A percentile compares a stretch with the other conserved stretches of the same genome.
Conservation (phyloP, 2,888 invertebrate species). For the Drosophila gaucha region DNA sequence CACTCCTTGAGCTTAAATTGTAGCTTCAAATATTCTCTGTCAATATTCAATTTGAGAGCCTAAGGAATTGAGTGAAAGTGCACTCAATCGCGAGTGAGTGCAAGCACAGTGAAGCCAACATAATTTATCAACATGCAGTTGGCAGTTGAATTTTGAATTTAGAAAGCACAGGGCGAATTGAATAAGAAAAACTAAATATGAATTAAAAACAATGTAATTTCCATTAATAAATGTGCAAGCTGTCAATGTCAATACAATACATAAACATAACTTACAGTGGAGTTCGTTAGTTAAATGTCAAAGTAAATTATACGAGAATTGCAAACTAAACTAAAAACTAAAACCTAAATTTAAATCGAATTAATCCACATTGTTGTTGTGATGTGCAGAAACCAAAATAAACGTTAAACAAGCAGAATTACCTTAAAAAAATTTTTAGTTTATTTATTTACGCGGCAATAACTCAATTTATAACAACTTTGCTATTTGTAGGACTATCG, state of each 20-base stretch:
- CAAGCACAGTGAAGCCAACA: slow-evolving; percentile 13
- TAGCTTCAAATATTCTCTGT: not conserved
- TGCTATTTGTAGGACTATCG: too few relatives aligned
- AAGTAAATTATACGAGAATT: slow-evolving; percentile 26
- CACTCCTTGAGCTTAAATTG: too few relatives aligned
- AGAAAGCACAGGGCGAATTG: slow-evolving; percentile 22
- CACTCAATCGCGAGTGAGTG: not conserved
- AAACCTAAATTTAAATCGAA: slow-evolving; percentile 52
- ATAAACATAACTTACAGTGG: slow-evolving; percentile 36
- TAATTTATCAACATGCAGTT: slow-evolving; percentile 4
- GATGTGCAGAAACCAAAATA: slow-evolving; percentile 70
- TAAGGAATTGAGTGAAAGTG: not conserved
- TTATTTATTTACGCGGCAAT: too few relatives aligned
- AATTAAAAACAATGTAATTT: slow-evolving; percentile 28
- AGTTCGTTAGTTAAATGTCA: slow-evolving; percentile 52
- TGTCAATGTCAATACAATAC: slow-evolving; percentile 37
- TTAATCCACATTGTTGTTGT: slow-evolving; percentile 79
- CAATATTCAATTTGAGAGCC: not conserved
- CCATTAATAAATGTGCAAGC: slow-evolving; percentile 23
- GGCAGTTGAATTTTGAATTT: slow-evolving; percentile 6
- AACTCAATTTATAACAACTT: too few relatives aligned
- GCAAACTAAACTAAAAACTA: slow-evolving; percentile 9
- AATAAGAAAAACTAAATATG: slow-evolving; percentile 5
- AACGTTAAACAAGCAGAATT: slow-evolving; percentile 65
- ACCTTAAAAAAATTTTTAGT: slow-evolving; percentile 26